These are phyloP conservation scores for Chitala chitala DNA, from an alignment of 2,113 vertebrate genomes.

Conservation along the genomic window DNA sequence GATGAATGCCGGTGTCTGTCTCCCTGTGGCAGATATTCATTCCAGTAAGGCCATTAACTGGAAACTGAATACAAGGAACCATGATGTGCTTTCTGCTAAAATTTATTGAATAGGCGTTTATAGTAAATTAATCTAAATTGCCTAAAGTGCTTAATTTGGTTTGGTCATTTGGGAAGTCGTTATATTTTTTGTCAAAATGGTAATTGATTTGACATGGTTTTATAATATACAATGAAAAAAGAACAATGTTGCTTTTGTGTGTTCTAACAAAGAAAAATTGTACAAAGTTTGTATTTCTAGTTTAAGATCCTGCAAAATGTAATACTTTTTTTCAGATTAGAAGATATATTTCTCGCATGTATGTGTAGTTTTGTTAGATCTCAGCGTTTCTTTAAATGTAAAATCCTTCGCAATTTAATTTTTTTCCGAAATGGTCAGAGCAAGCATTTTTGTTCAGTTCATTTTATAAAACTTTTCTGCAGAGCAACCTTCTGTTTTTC, in stretches of 20 bases:
- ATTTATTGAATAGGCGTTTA: constrained; percentile 39
- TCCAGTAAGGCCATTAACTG: constrained; percentile 28
- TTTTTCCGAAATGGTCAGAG: too few species aligned
- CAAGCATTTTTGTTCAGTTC: too few species aligned
- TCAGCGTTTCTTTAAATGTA: too few species aligned
- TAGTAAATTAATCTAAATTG: constrained; percentile 39
- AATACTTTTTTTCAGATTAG: too few species aligned
- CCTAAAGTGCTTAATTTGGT: constrained; percentile 40
- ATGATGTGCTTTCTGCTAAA: constrained; percentile 17
- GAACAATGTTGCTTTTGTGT: constrained; percentile 32
- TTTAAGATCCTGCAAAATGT: too few species aligned
- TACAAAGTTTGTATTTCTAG: not conserved
- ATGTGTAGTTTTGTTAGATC: too few species aligned
- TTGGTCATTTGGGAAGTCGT: constrained; percentile 26
- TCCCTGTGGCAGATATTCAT: constrained; percentile 18
- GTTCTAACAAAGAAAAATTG: constrained; percentile 8
- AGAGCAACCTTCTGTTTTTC: too few species aligned
- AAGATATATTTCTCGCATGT: too few species aligned
- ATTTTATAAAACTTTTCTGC: too few species aligned
- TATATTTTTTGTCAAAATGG: constrained; percentile 32
- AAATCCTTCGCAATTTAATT: too few species aligned
- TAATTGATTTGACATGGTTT: constrained; percentile 31
- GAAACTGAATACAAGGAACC: constrained; percentile 31
- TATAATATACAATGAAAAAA: constrained; percentile 9
- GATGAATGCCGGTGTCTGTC: not conserved